These are phyloP conservation scores for Andrena marginata DNA, from an alignment of 2,888 invertebrate genomes.

Conservation along the genomic window DNA sequence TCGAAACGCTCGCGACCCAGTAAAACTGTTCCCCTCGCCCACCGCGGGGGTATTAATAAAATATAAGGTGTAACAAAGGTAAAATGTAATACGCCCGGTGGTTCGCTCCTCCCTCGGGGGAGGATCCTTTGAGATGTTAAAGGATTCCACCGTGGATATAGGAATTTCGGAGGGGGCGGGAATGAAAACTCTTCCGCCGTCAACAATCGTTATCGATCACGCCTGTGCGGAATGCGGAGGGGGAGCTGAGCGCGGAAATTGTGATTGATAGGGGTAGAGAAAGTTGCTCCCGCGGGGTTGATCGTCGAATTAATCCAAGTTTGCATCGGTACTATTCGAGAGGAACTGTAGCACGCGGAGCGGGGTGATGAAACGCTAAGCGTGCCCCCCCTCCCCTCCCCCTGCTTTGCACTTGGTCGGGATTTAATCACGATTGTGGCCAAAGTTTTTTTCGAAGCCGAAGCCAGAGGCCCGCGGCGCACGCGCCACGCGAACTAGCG, in stretches of 20 bases:
- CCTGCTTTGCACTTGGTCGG: not conserved
- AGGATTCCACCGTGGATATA: not conserved
- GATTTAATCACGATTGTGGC: slow-evolving; percentile 27
- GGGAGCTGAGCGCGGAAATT: too few relatives aligned
- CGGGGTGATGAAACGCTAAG: not conserved
- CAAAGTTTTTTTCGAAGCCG: slow-evolving; percentile 30
- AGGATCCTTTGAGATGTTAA: slow-evolving; percentile 14
- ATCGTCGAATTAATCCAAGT: too few relatives aligned
- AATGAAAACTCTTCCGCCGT: not conserved
- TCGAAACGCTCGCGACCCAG: slow-evolving; percentile 21
- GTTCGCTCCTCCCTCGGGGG: too few relatives aligned
- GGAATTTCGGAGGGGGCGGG: not conserved
- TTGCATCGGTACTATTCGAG: too few relatives aligned
- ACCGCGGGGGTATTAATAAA: slow-evolving; percentile 25
- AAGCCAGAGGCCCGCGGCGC: slow-evolving; percentile 18
- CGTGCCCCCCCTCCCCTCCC: not conserved
- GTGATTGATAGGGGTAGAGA: too few relatives aligned
- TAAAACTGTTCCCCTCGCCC: slow-evolving; percentile 1
- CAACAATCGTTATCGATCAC: not conserved
- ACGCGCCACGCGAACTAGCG: slow-evolving; percentile 26
- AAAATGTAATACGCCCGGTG: not conserved
- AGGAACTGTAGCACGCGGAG: too few relatives aligned
- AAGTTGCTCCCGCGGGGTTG: too few relatives aligned
- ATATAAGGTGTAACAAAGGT: slow-evolving; percentile 3
- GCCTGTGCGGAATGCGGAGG: not conserved